A percentile compares a stretch with the other conserved stretches of the same genome.
These are phyloP conservation scores for Imbricaverruca yamaguchii DNA, from an alignment of 2,888 invertebrate species.

Conservation along the genomic window DNA sequence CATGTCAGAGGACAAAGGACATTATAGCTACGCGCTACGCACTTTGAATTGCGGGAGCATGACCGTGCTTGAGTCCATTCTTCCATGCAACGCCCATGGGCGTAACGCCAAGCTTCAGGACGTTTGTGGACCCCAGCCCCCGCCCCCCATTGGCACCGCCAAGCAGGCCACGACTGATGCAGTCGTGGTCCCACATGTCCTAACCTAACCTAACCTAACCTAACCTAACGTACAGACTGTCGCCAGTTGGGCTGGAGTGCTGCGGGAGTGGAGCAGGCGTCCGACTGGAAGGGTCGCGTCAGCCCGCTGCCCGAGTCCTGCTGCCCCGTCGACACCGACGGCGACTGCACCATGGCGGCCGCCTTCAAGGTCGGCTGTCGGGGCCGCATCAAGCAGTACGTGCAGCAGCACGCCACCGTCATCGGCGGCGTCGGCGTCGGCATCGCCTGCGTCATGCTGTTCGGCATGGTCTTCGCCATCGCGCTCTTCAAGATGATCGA, in stretches of 20 bases:
- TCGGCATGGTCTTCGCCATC: conserved; percentile 50
- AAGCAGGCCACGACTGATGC: too few species aligned
- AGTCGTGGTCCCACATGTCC: too few species aligned
- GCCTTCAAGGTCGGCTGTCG: conserved; percentile 69
- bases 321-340: conserved; percentile 44
- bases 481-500: conserved; percentile 72
- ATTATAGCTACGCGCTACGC: too few species aligned
- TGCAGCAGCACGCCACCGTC: conserved; percentile 67
- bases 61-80: too few species aligned
- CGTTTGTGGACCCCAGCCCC: too few species aligned
- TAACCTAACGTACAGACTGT: too few species aligned
- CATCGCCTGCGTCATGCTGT: conserved; percentile 77
- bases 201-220: too few species aligned
- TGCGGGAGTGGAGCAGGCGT: conserved; percentile 29
- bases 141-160: too few species aligned
- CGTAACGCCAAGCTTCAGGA: too few species aligned
- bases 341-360: conserved; percentile 53
- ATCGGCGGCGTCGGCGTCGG: conserved; percentile 73
- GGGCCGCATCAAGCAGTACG: conserved; percentile 58
- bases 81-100: too few species aligned
- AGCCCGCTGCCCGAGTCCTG: conserved; percentile 23
- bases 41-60: too few species aligned
- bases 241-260: conserved; percentile 33
- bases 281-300: conserved; percentile 28
- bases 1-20: too few species aligned